Conservation (phyloP, 1,140 invertebrate species). For the Octopus bimaculoides region DNA sequence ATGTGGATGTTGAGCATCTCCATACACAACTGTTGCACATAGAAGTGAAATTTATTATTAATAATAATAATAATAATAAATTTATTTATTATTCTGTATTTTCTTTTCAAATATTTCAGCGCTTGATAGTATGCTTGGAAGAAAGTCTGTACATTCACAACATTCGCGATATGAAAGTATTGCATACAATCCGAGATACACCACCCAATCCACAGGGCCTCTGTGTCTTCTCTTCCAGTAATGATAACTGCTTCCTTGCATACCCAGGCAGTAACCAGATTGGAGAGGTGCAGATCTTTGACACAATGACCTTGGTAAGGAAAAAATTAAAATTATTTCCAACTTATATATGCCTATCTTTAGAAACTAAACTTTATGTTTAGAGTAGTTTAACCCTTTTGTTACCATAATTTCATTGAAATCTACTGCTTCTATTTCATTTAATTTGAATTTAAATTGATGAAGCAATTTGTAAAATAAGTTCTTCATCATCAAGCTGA, state of each 20-base stretch:
- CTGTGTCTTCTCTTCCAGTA: conserved; percentile 83
- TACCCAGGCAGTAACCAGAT: conserved; percentile 93
- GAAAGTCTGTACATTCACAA: conserved; percentile 98
- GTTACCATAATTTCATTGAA: too few relatives aligned
- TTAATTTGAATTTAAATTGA: too few relatives aligned
- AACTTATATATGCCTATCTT: not conserved
- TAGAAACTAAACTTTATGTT: too few relatives aligned
- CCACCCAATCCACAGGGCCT: conserved; percentile 91
- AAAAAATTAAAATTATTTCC: not conserved
- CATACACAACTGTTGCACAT: too few relatives aligned
- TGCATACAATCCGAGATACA: conserved; percentile 97
- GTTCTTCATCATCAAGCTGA: too few relatives aligned
- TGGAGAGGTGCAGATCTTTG: conserved; percentile 98
- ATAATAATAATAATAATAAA: too few relatives aligned
- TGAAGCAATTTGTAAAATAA: too few relatives aligned
- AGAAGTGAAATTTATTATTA: too few relatives aligned
- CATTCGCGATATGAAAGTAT: conserved; percentile 97
- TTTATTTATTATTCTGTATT: not conserved
- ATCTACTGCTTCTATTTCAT: too few relatives aligned
- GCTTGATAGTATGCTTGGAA: conserved; percentile 95
- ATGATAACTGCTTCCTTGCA: conserved; percentile 90
- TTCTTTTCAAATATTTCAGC: conserved; percentile 62
- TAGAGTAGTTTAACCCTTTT: too few relatives aligned
- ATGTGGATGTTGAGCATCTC: too few relatives aligned
- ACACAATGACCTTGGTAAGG: conserved; percentile 87